Evolutionary conservation across 2,113 vertebrate species (phyloP), one percentile per base, ranked within the genome.

Genomic region (Tragelaphus buxtoni): DNA sequence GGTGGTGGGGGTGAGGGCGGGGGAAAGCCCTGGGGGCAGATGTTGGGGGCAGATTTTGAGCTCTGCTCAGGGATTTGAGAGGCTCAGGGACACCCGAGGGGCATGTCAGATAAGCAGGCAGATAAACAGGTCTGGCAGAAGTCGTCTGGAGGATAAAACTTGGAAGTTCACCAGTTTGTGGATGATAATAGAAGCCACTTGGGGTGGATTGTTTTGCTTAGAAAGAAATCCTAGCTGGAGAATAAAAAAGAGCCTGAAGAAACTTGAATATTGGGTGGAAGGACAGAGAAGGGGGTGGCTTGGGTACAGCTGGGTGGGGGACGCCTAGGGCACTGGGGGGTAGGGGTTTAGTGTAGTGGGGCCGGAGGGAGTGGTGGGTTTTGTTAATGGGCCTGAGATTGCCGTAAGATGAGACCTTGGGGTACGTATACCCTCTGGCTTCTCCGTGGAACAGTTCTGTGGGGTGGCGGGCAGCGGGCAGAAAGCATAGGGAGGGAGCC

Each of bases 281-380:
- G 39, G 14, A 18, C 47, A n/a, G 39, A 95, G 63, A 47, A 69
- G 32, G 28, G 47, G 22, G 26, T 53, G 24, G 32, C 24, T 18
- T 18, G 42, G 63, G 7, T 11, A 11, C 42, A 89, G 56, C 51
- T 3, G 8, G 42, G 7, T 4, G 11, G 30, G 30, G 13, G 12
- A 5, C 2, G 5, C 39, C 5, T 6, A 18, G 11, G 28, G n/a
- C 26, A 10, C 13, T n/a, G 4, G 0, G 4, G 3, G 18, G 32
- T 28, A 5, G 4, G 11, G 30, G 17, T 22, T 4, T 10, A 2
- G 56, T 12, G 12, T 30, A 53, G 72, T 60, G 20, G 61, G 72
- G 76, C 60, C 80, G 10, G 51, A 72, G 24, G 80, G 53, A 92
- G 80, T 63, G 39, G 39, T 42, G 6, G 6, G 2, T 49, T 79